Percentiles rank a stretch among this genome's conserved stretches.
These are phyloP conservation scores for Onychorhynchus coronatus DNA, from an alignment of 2,113 vertebrate species.

Conservation along the genomic window DNA sequence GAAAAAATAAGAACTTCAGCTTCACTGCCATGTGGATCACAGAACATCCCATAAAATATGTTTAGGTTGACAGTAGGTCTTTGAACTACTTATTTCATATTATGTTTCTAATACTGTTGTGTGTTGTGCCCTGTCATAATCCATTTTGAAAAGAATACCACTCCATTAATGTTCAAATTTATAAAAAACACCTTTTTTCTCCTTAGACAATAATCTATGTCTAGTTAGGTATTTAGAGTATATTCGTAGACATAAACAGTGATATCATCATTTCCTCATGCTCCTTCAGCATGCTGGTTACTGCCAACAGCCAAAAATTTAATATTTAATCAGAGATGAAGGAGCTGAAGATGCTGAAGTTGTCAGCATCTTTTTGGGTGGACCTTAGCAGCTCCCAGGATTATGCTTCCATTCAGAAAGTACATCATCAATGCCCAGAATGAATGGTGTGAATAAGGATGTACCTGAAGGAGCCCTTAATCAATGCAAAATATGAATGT, in stretches of 20 bases:
- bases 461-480: background rate
- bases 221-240: background rate
- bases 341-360: background rate
- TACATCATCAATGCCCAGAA: background rate
- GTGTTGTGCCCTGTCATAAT: background rate
- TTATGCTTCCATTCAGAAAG: background rate
- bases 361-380: background rate
- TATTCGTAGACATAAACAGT: background rate
- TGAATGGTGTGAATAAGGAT: background rate
- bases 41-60: conserved; percentile 43
- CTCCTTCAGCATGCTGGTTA: background rate
- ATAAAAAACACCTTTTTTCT: background rate
- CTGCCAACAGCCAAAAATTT: background rate
- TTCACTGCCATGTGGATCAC: conserved; percentile 37
- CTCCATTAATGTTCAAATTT: background rate
- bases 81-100: conserved; percentile 14
- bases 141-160: background rate
- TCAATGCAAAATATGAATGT: background rate
- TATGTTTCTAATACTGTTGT: background rate
- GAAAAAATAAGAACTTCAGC: background rate
- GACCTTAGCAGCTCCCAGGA: background rate
- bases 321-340: background rate
- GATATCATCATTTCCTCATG: background rate
- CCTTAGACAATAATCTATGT: background rate
- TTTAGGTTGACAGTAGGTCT: conserved; percentile 13